These are phyloP conservation scores for Trachythela sp. DNA, from an alignment of 64 coral and sea anemone species.

Conservation along the genomic window DNA sequence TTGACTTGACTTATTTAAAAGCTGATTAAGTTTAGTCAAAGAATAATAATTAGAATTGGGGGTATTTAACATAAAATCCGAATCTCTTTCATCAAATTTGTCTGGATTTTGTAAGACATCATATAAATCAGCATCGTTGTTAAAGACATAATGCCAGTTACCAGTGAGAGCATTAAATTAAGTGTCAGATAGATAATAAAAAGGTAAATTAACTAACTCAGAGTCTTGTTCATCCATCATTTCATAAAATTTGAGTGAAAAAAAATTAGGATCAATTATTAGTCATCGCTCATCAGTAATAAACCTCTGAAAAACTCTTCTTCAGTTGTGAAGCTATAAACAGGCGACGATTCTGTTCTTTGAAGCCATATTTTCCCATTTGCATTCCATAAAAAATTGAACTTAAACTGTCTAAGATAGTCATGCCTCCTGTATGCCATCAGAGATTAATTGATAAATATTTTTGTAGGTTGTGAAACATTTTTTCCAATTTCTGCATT, in stretches of 20 bases:
- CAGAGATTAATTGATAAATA: slow-evolving; percentile 58
- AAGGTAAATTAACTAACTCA: too few relatives aligned
- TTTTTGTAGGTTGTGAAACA: too few relatives aligned
- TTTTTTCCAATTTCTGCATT: too few relatives aligned
- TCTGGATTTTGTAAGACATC: too few relatives aligned
- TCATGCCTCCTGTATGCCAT: slow-evolving; percentile 34
- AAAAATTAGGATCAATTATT: background rate
- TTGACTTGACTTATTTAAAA: slow-evolving; percentile 31
- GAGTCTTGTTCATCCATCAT: too few relatives aligned
- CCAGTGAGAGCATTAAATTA: too few relatives aligned
- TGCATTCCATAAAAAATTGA: slow-evolving; percentile 43
- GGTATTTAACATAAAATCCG: background rate
- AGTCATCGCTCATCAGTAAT: slow-evolving; percentile 23
- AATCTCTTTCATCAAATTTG: background rate
- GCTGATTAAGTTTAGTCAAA: background rate
- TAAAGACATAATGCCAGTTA: too few relatives aligned
- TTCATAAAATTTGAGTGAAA: too few relatives aligned
- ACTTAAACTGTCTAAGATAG: slow-evolving; percentile 23
- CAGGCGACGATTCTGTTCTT: background rate
- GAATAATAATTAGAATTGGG: background rate
- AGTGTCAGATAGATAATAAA: background rate
- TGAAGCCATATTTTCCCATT: slow-evolving; percentile 54
- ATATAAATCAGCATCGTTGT: background rate
- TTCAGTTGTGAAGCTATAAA: too few relatives aligned
- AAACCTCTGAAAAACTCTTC: too few relatives aligned